phyloP scores from a whole-genome alignment of 2,113 vertebrate genomes.

The Taxidea taxus region DNA sequence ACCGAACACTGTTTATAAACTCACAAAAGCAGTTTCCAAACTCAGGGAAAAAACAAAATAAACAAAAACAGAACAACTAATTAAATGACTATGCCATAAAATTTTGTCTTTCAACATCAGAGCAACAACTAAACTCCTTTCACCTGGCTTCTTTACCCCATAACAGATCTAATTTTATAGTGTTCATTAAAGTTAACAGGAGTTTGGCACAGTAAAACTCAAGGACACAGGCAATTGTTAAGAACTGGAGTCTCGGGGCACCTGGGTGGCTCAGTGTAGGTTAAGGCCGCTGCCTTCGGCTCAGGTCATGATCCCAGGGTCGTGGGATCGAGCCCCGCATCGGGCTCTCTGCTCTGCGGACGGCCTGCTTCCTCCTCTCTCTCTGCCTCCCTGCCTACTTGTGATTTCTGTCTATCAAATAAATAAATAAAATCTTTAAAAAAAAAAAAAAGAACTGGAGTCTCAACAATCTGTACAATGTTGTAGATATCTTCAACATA shows the following conservation, averaged over 20 bases:
- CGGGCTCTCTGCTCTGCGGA: too few relatives aligned
- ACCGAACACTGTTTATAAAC: not conserved
- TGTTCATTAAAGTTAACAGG: not conserved
- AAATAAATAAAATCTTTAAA: too few relatives aligned
- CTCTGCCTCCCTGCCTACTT: too few relatives aligned
- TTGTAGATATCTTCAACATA: not conserved
- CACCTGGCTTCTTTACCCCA: not conserved
- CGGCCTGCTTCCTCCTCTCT: too few relatives aligned
- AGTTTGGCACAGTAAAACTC: not conserved
- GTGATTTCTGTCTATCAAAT: too few relatives aligned
- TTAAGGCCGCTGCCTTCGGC: too few relatives aligned
- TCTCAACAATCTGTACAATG: not conserved
- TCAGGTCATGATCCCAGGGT: too few relatives aligned
- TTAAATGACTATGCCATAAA: conserved; percentile 3
- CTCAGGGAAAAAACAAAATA: not conserved
- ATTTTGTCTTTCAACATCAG: not conserved
- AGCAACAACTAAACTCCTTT: conserved; percentile 16
- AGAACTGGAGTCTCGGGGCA: too few relatives aligned
- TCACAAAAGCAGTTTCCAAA: not conserved
- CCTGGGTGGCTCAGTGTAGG: too few relatives aligned
- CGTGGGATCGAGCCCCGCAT: too few relatives aligned
- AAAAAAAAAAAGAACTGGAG: not conserved
- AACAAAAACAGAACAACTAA: not conserved
- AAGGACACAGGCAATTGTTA: not conserved
- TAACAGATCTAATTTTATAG: not conserved